Evolutionary conservation across 2,797 vertebrate genomes (phyloP), one percentile per base, ranked within the genome.

Genomic region (Chiroxiphia lanceolata): DNA sequence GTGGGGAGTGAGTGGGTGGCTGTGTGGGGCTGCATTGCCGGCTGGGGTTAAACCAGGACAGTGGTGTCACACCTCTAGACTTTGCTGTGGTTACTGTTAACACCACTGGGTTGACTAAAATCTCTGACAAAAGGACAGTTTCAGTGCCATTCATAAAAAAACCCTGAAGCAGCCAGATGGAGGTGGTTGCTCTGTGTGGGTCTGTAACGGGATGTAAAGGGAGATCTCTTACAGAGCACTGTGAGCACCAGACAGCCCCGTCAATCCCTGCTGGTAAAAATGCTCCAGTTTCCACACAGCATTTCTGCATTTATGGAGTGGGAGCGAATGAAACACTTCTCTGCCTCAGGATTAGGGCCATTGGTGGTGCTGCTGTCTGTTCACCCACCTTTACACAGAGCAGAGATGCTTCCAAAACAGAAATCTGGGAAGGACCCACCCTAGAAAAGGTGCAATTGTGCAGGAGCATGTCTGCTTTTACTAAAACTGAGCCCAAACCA

Each of bases 71-170:
- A 16, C 51, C 26, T 60, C 69, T 44, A 4, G 22, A 60, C 78
- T 42, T 42, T 31, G 4, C 13, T 71, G 63, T n/a, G 74, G 74
- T 26, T 64, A 4, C 11, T n/a, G 40, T 48, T 16, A 4, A 11
- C 56, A 45, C 15, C 56, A 7, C 10, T 2, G 11, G 34, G 23
- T 53, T 89, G 75, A 34, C 29, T 31, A 26, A 87, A 93, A 42
- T 84, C 74, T 74, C 70, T 53, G 61, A 48, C 48, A 77, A 87
- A 95, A 82, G 79, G 70, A 45, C 29, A 29, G 6, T 64, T 69
- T 38, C 21, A 21, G 60, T 82, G 31, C 68, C 64, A 56, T 95
- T 94, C 86, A 87, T 85, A 40, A 87, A 85, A 85, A 88, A 72
- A 2, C 1, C 4, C 6, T 9, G 5, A 3, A 45, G 3, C 67